Base-by-base conservation (phyloP, 2,797 vertebrate species). In the Philypnodon macrostomus region DNA sequence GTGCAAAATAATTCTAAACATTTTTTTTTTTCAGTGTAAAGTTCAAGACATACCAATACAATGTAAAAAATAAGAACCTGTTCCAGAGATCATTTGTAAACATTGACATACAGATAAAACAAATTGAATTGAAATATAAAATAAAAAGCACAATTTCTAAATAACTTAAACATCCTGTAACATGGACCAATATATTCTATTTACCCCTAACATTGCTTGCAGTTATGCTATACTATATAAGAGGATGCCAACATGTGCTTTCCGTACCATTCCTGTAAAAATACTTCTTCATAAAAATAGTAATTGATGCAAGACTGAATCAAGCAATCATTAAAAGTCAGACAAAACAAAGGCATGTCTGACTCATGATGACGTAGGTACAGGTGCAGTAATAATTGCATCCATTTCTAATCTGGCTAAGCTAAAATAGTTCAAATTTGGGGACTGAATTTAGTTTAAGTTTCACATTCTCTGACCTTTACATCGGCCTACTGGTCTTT, bases 241-340 rank as follows among this genome's bases (percentile, higher is more conserved):
- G 52, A 63, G 63, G 67, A 77, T 63, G 67, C 58, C 63, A 68
- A 74, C 60, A 71, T 79, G 77, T 72, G 75, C 72, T 80, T 80
- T 83, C 68, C 70, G 52, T 80, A 87, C 71, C 79, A 73, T 74
- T 45, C 77, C 70, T 88, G 85, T 66, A 88, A 87, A 87, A 87
- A 88, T 88, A 86, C 58, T 80, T 88, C 75, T 83, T 81, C 81
- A 88, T 80, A 83, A 88, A 86, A 88, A 88, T 84, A 86, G 77
- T 79, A 60, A 80, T 83, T 63, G 58, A 80, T 75, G 75, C 59
- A 54, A 63, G 63, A 62, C 68, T n/a, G n/a, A n/a, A n/a, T 41
- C 19, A 24, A 40, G 59, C 58, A 58, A 54, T 42, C 61, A 58
- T 70, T 54, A 15, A 16, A 37, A 62, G 59, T 68, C 68, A 47